phyloP scores from a whole-genome alignment of 2,113 vertebrate species.

The Cercopithecus mona region DNA sequence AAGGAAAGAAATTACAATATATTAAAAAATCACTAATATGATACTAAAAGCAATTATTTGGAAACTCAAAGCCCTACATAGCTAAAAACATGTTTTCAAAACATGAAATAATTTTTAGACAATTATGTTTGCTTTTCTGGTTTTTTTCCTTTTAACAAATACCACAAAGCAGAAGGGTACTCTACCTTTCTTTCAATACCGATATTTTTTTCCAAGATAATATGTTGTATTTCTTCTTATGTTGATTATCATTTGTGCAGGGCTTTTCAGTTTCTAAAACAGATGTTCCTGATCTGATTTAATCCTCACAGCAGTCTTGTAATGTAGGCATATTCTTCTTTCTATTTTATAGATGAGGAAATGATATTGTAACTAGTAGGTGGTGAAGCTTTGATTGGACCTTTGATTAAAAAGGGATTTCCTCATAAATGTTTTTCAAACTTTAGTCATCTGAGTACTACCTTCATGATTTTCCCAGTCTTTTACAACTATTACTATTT shows the following conservation, averaged over 20 bases:
- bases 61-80: not conserved
- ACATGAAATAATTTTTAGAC: not conserved
- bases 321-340: not conserved
- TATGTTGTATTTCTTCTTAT: not conserved
- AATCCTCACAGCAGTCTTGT: not conserved
- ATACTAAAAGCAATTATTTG: slow-evolving; percentile 9
- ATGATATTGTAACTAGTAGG: not conserved
- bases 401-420: not conserved
- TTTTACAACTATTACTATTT: not conserved
- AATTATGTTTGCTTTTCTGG: not conserved
- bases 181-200: not conserved
- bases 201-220: not conserved
- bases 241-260: not conserved
- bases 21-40: not conserved
- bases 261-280: not conserved
- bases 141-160: not conserved
- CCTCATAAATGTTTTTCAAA: not conserved
- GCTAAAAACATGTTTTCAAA: not conserved
- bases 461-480: not conserved
- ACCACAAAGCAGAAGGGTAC: not conserved
- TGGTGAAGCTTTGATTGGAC: not conserved
- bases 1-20: not conserved
- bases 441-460: not conserved
- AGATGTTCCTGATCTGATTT: not conserved
- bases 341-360: not conserved